phyloP scores from a whole-genome alignment of 2,888 invertebrate species.

The Sesamia inferens region DNA sequence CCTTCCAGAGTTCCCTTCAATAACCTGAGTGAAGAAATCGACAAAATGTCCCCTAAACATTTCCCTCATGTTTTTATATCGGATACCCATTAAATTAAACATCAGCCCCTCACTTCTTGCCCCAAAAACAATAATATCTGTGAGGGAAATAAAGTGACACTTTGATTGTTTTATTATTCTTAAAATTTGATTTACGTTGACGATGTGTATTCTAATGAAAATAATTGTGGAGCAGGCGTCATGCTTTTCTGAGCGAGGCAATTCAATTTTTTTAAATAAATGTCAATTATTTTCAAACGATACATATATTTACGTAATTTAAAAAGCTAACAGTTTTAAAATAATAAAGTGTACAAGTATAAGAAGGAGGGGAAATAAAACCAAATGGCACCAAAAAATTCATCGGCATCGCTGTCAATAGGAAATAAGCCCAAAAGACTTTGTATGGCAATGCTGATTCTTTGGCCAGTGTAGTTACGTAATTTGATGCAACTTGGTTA shows the following conservation, averaged over 20 bases:
- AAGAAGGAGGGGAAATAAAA: too few relatives aligned
- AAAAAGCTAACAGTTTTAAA: too few relatives aligned
- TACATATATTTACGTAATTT: too few relatives aligned
- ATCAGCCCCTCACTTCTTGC: slow-evolving; percentile 67
- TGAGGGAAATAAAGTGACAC: slow-evolving; percentile 70
- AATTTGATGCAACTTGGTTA: too few relatives aligned
- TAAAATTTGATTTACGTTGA: slow-evolving; percentile 48
- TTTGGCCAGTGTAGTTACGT: too few relatives aligned
- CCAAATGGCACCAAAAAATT: too few relatives aligned
- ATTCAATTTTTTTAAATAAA: too few relatives aligned
- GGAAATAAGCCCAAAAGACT: too few relatives aligned
- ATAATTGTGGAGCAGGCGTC: background rate
- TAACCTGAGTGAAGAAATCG: slow-evolving; percentile 65
- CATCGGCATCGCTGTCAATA: too few relatives aligned
- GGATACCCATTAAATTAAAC: slow-evolving; percentile 71
- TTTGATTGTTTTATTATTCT: slow-evolving; percentile 65
- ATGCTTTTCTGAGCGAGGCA: background rate
- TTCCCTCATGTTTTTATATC: slow-evolving; percentile 74
- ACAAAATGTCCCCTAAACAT: slow-evolving; percentile 67
- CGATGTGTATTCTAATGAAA: slow-evolving; percentile 5
- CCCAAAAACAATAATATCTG: slow-evolving; percentile 76
- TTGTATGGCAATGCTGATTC: too few relatives aligned
- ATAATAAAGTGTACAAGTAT: too few relatives aligned
- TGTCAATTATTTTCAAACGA: too few relatives aligned
- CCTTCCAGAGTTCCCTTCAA: slow-evolving; percentile 55